A percentile compares a stretch with the other conserved stretches of the same genome.
These are phyloP conservation scores for Actenoides hombroni DNA, from an alignment of 2,113 vertebrate genomes.

Conservation along the genomic window DNA sequence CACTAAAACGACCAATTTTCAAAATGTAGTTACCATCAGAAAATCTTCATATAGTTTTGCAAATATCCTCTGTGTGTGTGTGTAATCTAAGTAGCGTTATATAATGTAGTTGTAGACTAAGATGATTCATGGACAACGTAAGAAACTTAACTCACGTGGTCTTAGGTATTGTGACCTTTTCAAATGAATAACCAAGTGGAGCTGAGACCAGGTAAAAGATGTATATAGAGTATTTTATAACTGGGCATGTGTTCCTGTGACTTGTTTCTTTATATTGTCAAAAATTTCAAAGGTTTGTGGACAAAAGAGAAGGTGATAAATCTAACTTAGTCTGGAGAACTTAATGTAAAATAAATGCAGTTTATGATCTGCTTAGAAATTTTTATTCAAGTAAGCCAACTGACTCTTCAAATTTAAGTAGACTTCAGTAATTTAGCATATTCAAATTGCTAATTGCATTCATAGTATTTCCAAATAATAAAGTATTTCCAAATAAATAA, in stretches of 20 bases:
- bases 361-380: conserved; percentile 11
- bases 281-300: conserved; percentile 7
- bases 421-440: conserved; percentile 28
- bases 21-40: not conserved
- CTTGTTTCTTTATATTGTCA: conserved; percentile 33
- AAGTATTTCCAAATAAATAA: too few relatives aligned
- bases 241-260: conserved; percentile 54
- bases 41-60: not conserved
- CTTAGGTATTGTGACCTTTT: conserved; percentile 35
- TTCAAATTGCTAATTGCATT: conserved; percentile 27
- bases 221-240: conserved; percentile 39
- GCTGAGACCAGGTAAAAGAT: not conserved
- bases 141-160: not conserved
- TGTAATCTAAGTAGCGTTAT: not conserved
- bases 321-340: not conserved
- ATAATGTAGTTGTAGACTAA: conserved; percentile 1
- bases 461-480: not conserved
- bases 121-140: not conserved
- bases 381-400: not conserved
- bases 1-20: not conserved
- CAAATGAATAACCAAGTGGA: conserved; percentile 34
- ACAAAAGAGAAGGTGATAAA: conserved; percentile 9
- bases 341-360: conserved; percentile 26
- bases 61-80: not conserved
- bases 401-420: not conserved